Evolutionary conservation across 2,113 vertebrate species (phyloP).

Genomic region (Hippocampus mohnikei): DNA sequence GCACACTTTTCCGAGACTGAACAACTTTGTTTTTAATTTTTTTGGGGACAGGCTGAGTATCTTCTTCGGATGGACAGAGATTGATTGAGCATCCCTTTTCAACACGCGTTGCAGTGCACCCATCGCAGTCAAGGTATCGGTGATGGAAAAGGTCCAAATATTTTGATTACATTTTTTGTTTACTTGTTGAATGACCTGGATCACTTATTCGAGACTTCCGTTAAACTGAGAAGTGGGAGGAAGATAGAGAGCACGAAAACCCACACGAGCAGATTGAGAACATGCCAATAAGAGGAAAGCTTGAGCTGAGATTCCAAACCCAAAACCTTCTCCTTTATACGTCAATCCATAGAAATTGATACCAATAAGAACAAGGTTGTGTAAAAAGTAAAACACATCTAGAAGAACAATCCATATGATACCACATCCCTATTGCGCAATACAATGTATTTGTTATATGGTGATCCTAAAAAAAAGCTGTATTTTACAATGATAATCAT

Average conservation of each 20-base stretch:
- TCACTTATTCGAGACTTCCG: background rate
- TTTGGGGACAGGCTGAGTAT: conserved; percentile 1
- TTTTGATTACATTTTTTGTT: background rate
- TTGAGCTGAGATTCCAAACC: too few species aligned
- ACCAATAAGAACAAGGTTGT: background rate
- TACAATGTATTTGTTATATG: background rate
- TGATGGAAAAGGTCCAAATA: background rate
- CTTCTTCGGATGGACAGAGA: conserved; percentile 1
- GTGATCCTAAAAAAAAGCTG: background rate
- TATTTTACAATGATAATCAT: background rate
- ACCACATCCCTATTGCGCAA: background rate
- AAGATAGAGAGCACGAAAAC: too few species aligned
- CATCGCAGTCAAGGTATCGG: background rate
- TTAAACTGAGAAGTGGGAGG: too few species aligned
- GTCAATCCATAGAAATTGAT: background rate
- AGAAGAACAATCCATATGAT: background rate
- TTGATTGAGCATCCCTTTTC: background rate
- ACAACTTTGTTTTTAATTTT: background rate
- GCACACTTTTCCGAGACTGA: background rate
- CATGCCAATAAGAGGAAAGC: too few species aligned
- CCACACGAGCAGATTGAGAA: too few species aligned
- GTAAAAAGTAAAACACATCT: background rate
- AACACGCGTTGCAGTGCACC: background rate
- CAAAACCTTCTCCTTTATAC: background rate
- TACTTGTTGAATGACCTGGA: background rate